Evolutionary conservation across 2,113 vertebrate species (phyloP), one percentile per base, ranked within the genome.

Genomic region (Ifrita kowaldi): DNA sequence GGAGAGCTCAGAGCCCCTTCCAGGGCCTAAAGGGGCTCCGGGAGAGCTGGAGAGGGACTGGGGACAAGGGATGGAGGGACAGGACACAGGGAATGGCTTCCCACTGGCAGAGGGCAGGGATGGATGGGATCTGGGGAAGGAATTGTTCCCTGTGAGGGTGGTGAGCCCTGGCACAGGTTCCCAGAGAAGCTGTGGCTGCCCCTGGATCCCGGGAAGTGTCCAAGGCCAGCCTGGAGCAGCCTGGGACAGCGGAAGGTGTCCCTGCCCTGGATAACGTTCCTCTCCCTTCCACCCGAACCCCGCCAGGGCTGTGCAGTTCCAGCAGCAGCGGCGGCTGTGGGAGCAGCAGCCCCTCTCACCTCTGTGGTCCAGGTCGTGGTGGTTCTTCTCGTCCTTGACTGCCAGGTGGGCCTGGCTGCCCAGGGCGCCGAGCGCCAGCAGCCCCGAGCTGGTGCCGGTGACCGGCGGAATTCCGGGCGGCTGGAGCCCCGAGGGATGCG

Each of bases 331-430:
- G n/a, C 16, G 1, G 68, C 49, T 7, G 42, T n/a, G 10, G 22
- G 22, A 7, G 20, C 16, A 32, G 65, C 30, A 3, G 22, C 42
- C 24, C 21, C 20, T 9, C 97, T 98, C 98, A 99, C 99, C 99
- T 99, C 99, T 97, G 97, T 99, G 99, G 97, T 99, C 99, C 98
- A 99, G 97, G 88, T 99, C 99, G 12, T 99, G 99, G 93, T 99
- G 99, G 97, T 99, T 99, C 95, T 99, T 99, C 98, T 99, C 99
- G 0, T 99, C 99, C 97, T 99, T 99, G 82, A 99, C 99, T 0
- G 99, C 98, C 82, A 99, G 97, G 97, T 99, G 99, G 4, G 99
- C 98, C 97, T 99, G 99, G 97, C 98, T 98, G 87, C 99, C 99
- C 88, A 99, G 98, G 49, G 99, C 99, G 0, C 99, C 99, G 0